Evolutionary conservation across 2,888 invertebrate species (phyloP).

Genomic region (Sphaeridia pumilis): DNA sequence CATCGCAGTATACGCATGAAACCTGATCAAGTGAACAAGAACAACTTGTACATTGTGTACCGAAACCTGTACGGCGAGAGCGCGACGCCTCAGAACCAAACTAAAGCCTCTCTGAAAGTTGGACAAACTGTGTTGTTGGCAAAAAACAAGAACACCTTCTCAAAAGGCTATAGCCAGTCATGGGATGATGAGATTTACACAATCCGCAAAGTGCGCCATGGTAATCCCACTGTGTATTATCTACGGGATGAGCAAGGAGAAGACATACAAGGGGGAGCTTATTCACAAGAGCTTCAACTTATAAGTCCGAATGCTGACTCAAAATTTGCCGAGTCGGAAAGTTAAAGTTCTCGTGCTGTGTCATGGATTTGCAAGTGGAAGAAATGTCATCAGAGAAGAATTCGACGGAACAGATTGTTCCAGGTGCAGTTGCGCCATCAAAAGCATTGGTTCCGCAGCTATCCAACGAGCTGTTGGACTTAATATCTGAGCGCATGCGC

Average conservation of each 20-base stretch:
- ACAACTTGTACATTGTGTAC: not conserved
- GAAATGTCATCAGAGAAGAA: too few species aligned
- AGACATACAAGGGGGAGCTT: not conserved
- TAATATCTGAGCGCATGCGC: too few species aligned
- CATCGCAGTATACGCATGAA: not conserved
- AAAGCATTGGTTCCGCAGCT: too few species aligned
- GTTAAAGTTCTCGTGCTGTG: too few species aligned
- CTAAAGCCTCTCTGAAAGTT: not conserved
- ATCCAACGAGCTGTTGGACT: too few species aligned
- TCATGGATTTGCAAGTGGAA: too few species aligned
- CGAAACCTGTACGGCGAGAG: not conserved
- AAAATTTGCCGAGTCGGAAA: too few species aligned
- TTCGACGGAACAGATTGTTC: too few species aligned
- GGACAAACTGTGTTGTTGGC: not conserved
- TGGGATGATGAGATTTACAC: not conserved
- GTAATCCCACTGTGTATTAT: not conserved
- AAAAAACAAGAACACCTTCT: not conserved
- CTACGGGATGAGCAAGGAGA: not conserved
- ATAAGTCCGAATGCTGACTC: too few species aligned
- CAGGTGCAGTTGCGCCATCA: too few species aligned
- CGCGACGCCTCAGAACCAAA: not conserved
- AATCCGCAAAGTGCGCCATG: not conserved
- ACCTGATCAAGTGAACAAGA: not conserved
- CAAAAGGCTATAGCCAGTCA: not conserved
- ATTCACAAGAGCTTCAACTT: not conserved